A percentile compares a stretch with the other conserved stretches of the same genome.
These are phyloP conservation scores for Drosophila robusta DNA, from an alignment of 2,888 invertebrate genomes.

Conservation along the genomic window DNA sequence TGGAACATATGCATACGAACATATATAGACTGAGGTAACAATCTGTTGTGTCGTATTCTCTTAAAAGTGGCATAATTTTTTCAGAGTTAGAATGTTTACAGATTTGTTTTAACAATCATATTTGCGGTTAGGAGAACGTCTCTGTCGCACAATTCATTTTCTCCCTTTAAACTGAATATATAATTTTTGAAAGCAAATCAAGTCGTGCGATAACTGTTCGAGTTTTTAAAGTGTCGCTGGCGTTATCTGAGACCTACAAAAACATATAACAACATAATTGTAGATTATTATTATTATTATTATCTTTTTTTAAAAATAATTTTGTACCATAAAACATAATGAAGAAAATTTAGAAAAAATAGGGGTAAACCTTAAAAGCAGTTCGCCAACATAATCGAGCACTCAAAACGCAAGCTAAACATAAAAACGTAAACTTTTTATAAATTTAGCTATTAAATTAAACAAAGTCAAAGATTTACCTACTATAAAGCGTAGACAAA, in stretches of 20 bases:
- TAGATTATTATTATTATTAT: background rate
- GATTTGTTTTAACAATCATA: background rate
- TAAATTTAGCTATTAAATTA: slow-evolving; percentile 73
- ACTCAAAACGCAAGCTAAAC: slow-evolving; percentile 36
- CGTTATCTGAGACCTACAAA: slow-evolving; percentile 1
- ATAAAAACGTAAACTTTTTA: slow-evolving; percentile 49
- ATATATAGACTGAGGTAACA: slow-evolving; percentile 24
- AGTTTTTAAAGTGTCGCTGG: slow-evolving; percentile 4
- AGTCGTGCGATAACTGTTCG: slow-evolving; percentile 7
- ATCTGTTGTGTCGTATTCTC: slow-evolving; percentile 2
- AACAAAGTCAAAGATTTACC: slow-evolving; percentile 71
- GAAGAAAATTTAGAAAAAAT: slow-evolving; percentile 17
- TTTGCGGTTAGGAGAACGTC: background rate
- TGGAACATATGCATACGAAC: background rate
- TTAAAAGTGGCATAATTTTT: background rate
- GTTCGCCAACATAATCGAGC: slow-evolving; percentile 25
- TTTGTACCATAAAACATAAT: slow-evolving; percentile 39
- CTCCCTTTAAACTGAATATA: background rate
- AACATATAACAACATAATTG: slow-evolving; percentile 12
- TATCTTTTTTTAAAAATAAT: background rate
- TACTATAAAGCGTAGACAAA: slow-evolving; percentile 44
- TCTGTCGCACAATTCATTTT: slow-evolving; percentile 12
- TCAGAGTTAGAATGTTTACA: background rate
- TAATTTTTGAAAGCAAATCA: slow-evolving; percentile 4
- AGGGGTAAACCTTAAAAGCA: slow-evolving; percentile 2